A percentile compares a stretch with the other conserved stretches of the same genome.
These are phyloP conservation scores for Himalopsyche tibetana DNA, from an alignment of 2,888 invertebrate genomes.

Conservation along the genomic window DNA sequence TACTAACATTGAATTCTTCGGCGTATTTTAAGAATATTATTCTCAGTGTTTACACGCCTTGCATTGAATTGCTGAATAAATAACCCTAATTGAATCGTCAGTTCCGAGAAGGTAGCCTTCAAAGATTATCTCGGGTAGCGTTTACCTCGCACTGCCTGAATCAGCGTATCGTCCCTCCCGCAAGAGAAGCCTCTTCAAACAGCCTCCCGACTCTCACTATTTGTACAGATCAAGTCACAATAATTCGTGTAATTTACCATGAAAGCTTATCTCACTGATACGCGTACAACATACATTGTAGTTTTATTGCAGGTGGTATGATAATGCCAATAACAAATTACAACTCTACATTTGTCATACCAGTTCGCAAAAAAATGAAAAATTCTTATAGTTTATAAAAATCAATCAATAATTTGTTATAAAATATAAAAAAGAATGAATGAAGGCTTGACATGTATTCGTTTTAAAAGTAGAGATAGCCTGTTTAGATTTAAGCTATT, in stretches of 20 bases:
- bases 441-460: too few relatives aligned
- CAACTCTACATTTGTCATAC: too few relatives aligned
- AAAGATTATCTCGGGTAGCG: slow-evolving; percentile 1
- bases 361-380: too few relatives aligned
- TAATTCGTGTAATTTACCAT: slow-evolving; percentile 17
- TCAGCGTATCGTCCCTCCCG: neutral
- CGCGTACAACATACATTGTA: too few relatives aligned
- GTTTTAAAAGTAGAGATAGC: too few relatives aligned
- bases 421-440: too few relatives aligned
- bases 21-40: neutral
- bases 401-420: too few relatives aligned
- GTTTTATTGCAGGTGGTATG: too few relatives aligned
- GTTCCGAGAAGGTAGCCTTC: slow-evolving; percentile 12
- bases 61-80: slow-evolving; percentile 31
- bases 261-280: neutral
- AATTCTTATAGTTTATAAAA: too few relatives aligned
- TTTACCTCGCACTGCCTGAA: neutral
- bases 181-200: neutral
- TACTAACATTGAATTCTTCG: slow-evolving; percentile 7
- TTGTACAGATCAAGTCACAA: neutral
- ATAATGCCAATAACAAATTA: too few relatives aligned
- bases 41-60: slow-evolving; percentile 18
- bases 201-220: neutral
- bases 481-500: too few relatives aligned
- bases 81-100: slow-evolving; percentile 43